phyloP scores from a whole-genome alignment of 1,140 invertebrate genomes.

The Nasonia vitripennis region DNA sequence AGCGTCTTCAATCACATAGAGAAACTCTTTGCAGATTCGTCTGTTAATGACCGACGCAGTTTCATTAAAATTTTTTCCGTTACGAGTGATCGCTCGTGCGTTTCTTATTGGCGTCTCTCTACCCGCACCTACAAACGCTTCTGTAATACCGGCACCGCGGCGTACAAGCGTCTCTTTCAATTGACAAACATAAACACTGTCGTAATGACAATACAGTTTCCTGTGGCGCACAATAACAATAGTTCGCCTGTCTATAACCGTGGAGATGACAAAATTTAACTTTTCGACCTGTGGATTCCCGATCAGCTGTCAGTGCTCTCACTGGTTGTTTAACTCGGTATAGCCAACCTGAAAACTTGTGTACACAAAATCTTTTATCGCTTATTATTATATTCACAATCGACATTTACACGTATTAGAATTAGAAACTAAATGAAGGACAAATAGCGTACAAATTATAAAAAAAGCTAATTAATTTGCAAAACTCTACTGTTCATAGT shows the following conservation, averaged over 20 bases:
- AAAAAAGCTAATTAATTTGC: too few species aligned
- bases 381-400: neutral
- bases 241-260: neutral
- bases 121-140: neutral
- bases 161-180: neutral
- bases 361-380: neutral
- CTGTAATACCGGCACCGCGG: neutral
- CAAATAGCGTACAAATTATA: too few species aligned
- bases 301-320: neutral
- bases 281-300: conserved; percentile 21
- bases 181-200: neutral
- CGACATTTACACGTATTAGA: too few species aligned
- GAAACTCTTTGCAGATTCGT: neutral
- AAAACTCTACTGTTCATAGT: too few species aligned
- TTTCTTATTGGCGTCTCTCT: neutral
- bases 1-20: neutral
- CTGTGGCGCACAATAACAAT: neutral
- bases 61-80: conserved; percentile 27
- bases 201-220: neutral
- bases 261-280: conserved; percentile 6
- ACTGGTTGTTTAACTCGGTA: neutral
- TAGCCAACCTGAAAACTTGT: neutral
- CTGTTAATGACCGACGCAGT: neutral
- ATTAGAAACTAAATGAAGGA: too few species aligned
- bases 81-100: neutral